Base-by-base conservation (phyloP, 2,888 invertebrate species). In the Sminthurides aquaticus region DNA sequence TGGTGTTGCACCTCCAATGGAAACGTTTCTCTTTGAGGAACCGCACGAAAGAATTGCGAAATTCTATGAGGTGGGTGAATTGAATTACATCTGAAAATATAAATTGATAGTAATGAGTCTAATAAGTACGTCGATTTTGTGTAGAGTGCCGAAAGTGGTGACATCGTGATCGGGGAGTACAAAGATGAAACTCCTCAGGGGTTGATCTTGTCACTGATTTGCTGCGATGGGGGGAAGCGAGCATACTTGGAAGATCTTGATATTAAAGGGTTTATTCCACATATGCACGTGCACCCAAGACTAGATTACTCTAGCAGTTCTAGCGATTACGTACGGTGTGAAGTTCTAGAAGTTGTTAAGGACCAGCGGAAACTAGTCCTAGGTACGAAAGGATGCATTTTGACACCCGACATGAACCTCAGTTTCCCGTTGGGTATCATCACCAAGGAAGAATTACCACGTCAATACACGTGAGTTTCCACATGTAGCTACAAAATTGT, bases 1-100 rank as follows among this genome's bases (percentile, higher is more conserved):
- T 82, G 90, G 89, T 24, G 83, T 89, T 71, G 86, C 91, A 84
- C 92, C 94, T 68, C 90, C 93, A 0, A 86, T 90, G 79, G 94
- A 94, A 79, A 86, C 86, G 61, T 94, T 90, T 78, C 83, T 91
- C 75, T 86, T 84, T 77, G 86, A 89, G 75, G 91, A 92, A 75
- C 88, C 89, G 75, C 82, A 85, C 22, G 88, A 87, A 65, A 83
- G 90, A 71, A 82, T 88, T 68, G 84, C 88, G 67, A 88, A 90
- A 80, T 90, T 93, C 77, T 87, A 88, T 81, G 86, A 88, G 83
- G 91, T 91, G 81, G 81, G 81, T 75, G 8, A n/a, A n/a, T n/a
- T n/a, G n/a, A n/a, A n/a, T n/a, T n/a, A n/a, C n/a, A n/a, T n/a
- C n/a, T n/a, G n/a, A n/a, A n/a, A n/a, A n/a, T n/a, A n/a, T n/a